These are phyloP conservation scores for Acronicta psi DNA, from an alignment of 2,888 invertebrate species.

Conservation along the genomic window DNA sequence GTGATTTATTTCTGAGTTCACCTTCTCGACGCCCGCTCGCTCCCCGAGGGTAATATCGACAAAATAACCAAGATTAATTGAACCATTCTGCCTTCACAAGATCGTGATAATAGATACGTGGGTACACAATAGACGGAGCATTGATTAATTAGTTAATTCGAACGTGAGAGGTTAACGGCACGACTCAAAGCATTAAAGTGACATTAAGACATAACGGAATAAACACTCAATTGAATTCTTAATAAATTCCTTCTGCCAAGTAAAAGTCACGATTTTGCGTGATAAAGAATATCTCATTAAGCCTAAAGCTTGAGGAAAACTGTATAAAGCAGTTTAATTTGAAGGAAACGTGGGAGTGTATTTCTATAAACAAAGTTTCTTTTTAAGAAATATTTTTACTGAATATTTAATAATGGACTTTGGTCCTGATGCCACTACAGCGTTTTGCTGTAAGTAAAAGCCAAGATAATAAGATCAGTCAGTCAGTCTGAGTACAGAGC, in stretches of 20 bases:
- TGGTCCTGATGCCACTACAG: slow-evolving; percentile 9
- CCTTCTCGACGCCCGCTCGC: slow-evolving; percentile 61
- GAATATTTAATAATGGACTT: slow-evolving; percentile 16
- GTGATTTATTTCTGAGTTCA: slow-evolving; percentile 78
- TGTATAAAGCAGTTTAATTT: slow-evolving; percentile 20
- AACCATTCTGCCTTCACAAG: slow-evolving; percentile 56
- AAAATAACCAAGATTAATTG: slow-evolving; percentile 64
- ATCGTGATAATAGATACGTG: slow-evolving; percentile 56
- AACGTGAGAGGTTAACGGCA: slow-evolving; percentile 69
- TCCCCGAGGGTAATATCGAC: slow-evolving; percentile 63
- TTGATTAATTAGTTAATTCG: slow-evolving; percentile 68
- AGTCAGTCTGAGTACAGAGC: background rate
- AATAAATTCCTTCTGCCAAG: slow-evolving; percentile 32
- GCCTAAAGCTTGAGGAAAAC: slow-evolving; percentile 17
- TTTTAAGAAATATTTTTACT: no score
- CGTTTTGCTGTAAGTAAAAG: slow-evolving; percentile 2
- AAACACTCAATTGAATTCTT: slow-evolving; percentile 55
- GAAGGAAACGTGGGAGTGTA: slow-evolving; percentile 21
- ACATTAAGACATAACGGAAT: slow-evolving; percentile 47
- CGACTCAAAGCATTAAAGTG: slow-evolving; percentile 51
- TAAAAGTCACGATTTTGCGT: slow-evolving; percentile 33
- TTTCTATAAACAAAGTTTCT: no score
- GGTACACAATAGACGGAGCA: slow-evolving; percentile 55
- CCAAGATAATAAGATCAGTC: slow-evolving; percentile 1
- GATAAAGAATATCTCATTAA: slow-evolving; percentile 43